A percentile compares a stretch with the other conserved stretches of the same genome.
These are phyloP conservation scores for Phyllotis vaccarum DNA, from an alignment of 2,797 vertebrate genomes.

Conservation along the genomic window DNA sequence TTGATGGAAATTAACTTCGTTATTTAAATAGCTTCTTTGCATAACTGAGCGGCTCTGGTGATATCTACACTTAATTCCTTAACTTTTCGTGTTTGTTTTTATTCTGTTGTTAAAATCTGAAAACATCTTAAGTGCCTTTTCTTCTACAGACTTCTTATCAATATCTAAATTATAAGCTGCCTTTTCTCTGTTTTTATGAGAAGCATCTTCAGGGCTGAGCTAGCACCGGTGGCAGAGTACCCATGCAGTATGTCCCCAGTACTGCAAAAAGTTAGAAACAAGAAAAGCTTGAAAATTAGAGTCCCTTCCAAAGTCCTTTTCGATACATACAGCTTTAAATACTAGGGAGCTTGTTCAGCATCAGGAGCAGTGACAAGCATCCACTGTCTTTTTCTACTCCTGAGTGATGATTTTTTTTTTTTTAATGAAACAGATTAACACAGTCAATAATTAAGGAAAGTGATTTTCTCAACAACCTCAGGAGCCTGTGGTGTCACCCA, in stretches of 20 bases:
- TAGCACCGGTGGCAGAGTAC: too few species aligned
- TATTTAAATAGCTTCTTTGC: conserved; percentile 26
- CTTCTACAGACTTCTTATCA: neutral
- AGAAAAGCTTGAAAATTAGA: neutral
- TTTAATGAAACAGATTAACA: conserved; percentile 9
- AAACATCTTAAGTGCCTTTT: conserved; percentile 34
- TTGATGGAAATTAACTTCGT: conserved; percentile 19
- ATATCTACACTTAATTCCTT: conserved; percentile 30
- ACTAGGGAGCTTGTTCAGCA: neutral
- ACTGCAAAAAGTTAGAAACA: neutral
- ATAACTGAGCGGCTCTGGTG: conserved; percentile 4
- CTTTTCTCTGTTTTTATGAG: conserved; percentile 7
- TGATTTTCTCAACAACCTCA: conserved; percentile 12
- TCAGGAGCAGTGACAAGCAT: neutral
- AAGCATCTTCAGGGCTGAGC: neutral
- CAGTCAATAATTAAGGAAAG: conserved; percentile 8
- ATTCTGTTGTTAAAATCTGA: neutral
- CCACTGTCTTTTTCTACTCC: neutral
- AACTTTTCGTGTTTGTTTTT: conserved; percentile 44
- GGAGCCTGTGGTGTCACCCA: neutral
- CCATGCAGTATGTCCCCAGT: too few species aligned
- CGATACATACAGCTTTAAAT: conserved; percentile 11
- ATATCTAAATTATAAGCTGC: conserved; percentile 22
- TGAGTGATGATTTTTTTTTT: conserved; percentile 19
- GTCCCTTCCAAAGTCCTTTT: conserved; percentile 39